These are phyloP conservation scores for Lagopus muta DNA, from an alignment of 2,113 vertebrate species.

Conservation along the genomic window DNA sequence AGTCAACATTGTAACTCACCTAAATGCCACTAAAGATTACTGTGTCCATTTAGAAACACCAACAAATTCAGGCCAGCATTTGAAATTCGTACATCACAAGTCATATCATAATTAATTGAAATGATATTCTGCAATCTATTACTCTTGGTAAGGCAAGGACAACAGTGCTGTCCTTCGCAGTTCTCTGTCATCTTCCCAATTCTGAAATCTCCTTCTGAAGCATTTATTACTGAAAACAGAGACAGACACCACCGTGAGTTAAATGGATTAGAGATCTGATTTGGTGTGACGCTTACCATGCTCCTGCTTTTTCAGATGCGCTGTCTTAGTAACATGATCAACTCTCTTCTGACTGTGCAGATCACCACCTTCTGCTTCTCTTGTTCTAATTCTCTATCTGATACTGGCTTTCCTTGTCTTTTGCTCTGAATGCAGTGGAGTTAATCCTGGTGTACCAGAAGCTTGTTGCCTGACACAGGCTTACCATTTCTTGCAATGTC, in stretches of 20 bases:
- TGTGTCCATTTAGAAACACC: not conserved
- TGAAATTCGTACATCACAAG: not conserved
- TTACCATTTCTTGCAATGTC: not conserved
- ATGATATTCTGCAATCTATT: not conserved
- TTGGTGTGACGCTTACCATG: not conserved
- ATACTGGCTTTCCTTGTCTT: not conserved
- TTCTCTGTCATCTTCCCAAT: not conserved
- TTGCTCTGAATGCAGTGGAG: not conserved
- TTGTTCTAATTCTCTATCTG: not conserved
- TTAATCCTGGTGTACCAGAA: not conserved
- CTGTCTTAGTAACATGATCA: not conserved
- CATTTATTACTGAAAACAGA: not conserved
- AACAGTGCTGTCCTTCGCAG: not conserved
- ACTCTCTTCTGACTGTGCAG: not conserved
- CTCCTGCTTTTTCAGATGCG: not conserved
- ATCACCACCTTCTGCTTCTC: not conserved
- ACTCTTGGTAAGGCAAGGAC: not conserved
- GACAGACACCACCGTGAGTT: not conserved
- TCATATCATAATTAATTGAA: not conserved
- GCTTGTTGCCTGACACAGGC: not conserved
- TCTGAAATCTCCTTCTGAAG: not conserved
- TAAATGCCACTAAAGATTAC: not conserved
- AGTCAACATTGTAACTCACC: not conserved
- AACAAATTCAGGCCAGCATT: not conserved
- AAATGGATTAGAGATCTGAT: not conserved